These are phyloP conservation scores for Enteromius paludinosus DNA, from an alignment of 2,797 vertebrate genomes.

Conservation along the genomic window DNA sequence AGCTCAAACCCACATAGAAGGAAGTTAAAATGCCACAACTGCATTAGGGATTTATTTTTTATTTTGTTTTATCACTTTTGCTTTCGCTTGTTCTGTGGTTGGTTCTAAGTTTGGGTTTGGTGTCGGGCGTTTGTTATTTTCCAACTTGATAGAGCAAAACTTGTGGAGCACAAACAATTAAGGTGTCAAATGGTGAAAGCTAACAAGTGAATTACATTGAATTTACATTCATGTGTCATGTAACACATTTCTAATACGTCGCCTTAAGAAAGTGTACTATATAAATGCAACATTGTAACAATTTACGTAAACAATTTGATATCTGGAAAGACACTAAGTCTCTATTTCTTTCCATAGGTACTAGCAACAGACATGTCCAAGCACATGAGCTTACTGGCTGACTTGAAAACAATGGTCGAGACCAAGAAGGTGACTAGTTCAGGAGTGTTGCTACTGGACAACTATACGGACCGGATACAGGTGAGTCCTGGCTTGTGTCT, in stretches of 20 bases:
- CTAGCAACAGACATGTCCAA: slow-evolving; percentile 99
- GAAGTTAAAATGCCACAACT: background rate
- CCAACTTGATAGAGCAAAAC: background rate
- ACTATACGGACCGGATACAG: slow-evolving; percentile 98
- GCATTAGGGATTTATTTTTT: background rate
- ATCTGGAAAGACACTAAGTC: background rate
- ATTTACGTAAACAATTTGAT: background rate
- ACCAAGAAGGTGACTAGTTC: slow-evolving; percentile 99
- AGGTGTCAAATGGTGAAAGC: background rate
- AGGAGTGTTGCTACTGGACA: slow-evolving; percentile 94
- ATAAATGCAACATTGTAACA: background rate
- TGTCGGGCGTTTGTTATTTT: background rate
- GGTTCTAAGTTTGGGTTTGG: background rate
- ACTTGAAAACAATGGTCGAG: slow-evolving; percentile 98
- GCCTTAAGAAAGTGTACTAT: background rate
- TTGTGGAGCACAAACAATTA: background rate
- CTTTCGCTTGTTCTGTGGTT: background rate
- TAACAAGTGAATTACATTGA: background rate
- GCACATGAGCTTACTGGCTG: slow-evolving; percentile 95
- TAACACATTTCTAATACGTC: background rate
- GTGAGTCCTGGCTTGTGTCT: slow-evolving; percentile 70
- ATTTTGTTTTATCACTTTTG: background rate
- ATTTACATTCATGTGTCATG: background rate
- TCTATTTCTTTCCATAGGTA: slow-evolving; percentile 77
- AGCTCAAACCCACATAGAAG: background rate